Evolutionary conservation across 2,888 invertebrate genomes (phyloP), one percentile per base, ranked within the genome.

Genomic region (Torymus aiolomorphi): DNA sequence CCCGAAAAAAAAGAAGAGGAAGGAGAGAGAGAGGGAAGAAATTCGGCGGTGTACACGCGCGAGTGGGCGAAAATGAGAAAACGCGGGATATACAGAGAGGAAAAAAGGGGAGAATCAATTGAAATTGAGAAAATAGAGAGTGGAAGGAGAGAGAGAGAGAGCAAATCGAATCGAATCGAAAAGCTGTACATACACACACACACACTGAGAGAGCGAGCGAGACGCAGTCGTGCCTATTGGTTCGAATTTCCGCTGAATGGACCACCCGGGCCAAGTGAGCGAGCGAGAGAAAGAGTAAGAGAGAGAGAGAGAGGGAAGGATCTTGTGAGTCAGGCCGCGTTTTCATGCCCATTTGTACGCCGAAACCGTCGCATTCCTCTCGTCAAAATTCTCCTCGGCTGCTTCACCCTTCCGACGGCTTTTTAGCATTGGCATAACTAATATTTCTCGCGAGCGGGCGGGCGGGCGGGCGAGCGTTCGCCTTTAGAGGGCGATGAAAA

Each of bases 351-450:
- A 69, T 82, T 82, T 79, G 78, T 81, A 76, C 62, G 49, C 52
- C 65, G 67, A 72, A 71, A 73, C 56, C 81, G 76, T 76, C 62
- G 74, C 77, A 71, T 78, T 52, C 57, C 71, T 42, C 76, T 80
- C 77, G 76, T 81, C 82, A 77, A 80, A 77, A 76, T 82, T 82
- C 78, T 74, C 69, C 51, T 66, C 80, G 75, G 16, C 70, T 63
- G 62, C 74, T 77, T 82, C 80, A 80, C 81, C 80, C 80, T 81
- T 80, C 76, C 80, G 80, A 75, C 63, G 70, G 73, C 82, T 80
- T 82, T 84, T 83, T 80, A 83, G 67, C 77, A 83, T 80, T 77
- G 82, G 83, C 82, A 83, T 82, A 82, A 82, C 80, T 84, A 83
- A 84, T 84, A 83, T 82, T 81, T 82, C 79, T 80, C 74, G 66